A percentile compares a stretch with the other conserved stretches of the same genome.
phyloP scores from a whole-genome alignment of 2,888 invertebrate genomes.

The Panopea generosa region DNA sequence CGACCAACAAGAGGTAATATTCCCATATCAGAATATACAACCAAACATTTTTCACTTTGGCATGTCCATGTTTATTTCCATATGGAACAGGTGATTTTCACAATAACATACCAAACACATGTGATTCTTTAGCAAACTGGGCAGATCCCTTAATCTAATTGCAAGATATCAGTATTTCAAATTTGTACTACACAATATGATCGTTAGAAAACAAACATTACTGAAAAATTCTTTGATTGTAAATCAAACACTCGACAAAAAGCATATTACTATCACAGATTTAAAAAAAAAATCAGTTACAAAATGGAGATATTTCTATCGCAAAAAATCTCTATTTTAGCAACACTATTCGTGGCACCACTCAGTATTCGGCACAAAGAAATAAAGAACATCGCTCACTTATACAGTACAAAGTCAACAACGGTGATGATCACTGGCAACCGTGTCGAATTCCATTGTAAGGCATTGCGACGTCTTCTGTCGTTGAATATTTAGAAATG shows the following conservation, averaged over 20 bases:
- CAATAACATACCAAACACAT: background rate
- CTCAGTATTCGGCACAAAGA: constrained; percentile 59
- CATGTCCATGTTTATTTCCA: constrained; percentile 63
- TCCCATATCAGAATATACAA: constrained; percentile 63
- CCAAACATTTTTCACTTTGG: constrained; percentile 54
- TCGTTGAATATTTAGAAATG: constrained; percentile 40
- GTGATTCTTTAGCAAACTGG: background rate
- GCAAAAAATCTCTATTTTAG: constrained; percentile 56
- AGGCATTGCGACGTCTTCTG: constrained; percentile 57
- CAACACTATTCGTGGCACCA: constrained; percentile 48
- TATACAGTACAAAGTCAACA: constrained; percentile 50
- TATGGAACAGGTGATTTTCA: constrained; percentile 1
- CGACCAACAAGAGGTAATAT: constrained; percentile 60
- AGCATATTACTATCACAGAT: constrained; percentile 50
- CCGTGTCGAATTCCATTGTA: constrained; percentile 68
- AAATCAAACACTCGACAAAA: constrained; percentile 61
- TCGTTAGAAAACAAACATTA: constrained; percentile 57
- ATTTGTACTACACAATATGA: constrained; percentile 53
- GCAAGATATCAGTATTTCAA: constrained; percentile 59
- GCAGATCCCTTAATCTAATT: constrained; percentile 48
- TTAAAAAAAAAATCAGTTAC: constrained; percentile 39
- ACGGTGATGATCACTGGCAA: constrained; percentile 61
- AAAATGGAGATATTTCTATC: constrained; percentile 51
- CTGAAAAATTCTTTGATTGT: constrained; percentile 54
- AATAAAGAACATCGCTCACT: constrained; percentile 43